Evolutionary conservation across 2,113 vertebrate species (phyloP).

Genomic region (Neotoma lepida): DNA sequence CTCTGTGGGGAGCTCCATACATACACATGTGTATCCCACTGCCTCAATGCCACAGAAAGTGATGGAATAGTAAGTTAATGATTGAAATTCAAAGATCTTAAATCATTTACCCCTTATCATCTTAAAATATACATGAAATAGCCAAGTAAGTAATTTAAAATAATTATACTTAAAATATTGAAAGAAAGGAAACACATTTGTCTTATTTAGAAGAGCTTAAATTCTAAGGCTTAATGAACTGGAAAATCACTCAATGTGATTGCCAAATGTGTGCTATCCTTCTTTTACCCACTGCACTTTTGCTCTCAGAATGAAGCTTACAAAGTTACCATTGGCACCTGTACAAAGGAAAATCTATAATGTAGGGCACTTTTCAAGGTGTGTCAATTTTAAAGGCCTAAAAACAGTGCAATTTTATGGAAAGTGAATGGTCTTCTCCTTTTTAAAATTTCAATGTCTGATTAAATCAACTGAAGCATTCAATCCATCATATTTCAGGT

Average conservation of each 20-base stretch:
- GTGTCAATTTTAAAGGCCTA: constrained; percentile 71
- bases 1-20: neutral
- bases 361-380: constrained; percentile 69
- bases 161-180: constrained; percentile 66
- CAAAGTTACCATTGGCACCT: constrained; percentile 66
- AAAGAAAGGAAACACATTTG: constrained; percentile 66
- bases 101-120: constrained; percentile 45
- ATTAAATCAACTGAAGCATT: constrained; percentile 77
- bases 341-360: constrained; percentile 74
- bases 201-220: constrained; percentile 75
- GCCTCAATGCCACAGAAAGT: neutral
- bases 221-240: constrained; percentile 74
- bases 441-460: constrained; percentile 69
- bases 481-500: constrained; percentile 67
- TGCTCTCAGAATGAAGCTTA: constrained; percentile 56
- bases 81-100: constrained; percentile 52
- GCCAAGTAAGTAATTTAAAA: constrained; percentile 69
- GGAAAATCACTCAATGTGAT: constrained; percentile 58
- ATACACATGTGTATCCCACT: neutral
- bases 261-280: constrained; percentile 61
- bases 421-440: constrained; percentile 72
- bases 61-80: neutral
- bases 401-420: constrained; percentile 75
- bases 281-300: constrained; percentile 37
- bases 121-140: constrained; percentile 57